Evolutionary conservation across 2,888 invertebrate species (phyloP).

Genomic region (Hermaeophaga mercurialis): DNA sequence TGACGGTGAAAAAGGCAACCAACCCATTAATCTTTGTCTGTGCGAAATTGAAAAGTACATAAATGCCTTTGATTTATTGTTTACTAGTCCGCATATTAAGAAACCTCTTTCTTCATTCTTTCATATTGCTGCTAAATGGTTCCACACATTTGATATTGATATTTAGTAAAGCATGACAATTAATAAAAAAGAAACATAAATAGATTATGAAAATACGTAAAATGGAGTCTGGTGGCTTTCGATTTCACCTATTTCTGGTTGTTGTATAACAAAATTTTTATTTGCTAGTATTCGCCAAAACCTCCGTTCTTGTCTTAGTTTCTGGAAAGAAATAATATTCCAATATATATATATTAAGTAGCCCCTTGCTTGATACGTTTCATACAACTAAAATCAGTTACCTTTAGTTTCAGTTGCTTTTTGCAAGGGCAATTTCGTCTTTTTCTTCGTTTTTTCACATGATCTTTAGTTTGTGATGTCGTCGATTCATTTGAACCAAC

Average conservation of each 20-base stretch:
- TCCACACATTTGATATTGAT: too few relatives aligned
- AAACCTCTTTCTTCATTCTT: too few relatives aligned
- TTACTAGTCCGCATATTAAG: too few relatives aligned
- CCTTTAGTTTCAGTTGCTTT: slow-evolving; percentile 1
- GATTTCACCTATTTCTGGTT: slow-evolving; percentile 11
- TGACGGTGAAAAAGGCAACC: too few relatives aligned
- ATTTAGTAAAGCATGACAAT: too few relatives aligned
- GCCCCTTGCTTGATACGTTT: too few relatives aligned
- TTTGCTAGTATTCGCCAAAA: not conserved
- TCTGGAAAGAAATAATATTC: slow-evolving; percentile 13
- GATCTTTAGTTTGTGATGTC: not conserved
- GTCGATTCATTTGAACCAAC: not conserved
- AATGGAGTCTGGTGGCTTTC: slow-evolving; percentile 10
- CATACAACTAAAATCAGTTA: not conserved
- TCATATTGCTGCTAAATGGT: too few relatives aligned
- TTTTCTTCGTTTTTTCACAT: not conserved
- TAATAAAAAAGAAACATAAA: too few relatives aligned
- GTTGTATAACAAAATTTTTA: not conserved
- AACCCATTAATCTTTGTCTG: too few relatives aligned
- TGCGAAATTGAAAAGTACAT: too few relatives aligned
- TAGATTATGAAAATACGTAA: not conserved
- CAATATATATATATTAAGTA: not conserved
- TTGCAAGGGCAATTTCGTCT: not conserved
- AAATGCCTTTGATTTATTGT: too few relatives aligned
- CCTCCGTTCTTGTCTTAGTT: not conserved